Base-by-base conservation (phyloP, 2,888 invertebrate species). In the Habrosyne pyritoides region DNA sequence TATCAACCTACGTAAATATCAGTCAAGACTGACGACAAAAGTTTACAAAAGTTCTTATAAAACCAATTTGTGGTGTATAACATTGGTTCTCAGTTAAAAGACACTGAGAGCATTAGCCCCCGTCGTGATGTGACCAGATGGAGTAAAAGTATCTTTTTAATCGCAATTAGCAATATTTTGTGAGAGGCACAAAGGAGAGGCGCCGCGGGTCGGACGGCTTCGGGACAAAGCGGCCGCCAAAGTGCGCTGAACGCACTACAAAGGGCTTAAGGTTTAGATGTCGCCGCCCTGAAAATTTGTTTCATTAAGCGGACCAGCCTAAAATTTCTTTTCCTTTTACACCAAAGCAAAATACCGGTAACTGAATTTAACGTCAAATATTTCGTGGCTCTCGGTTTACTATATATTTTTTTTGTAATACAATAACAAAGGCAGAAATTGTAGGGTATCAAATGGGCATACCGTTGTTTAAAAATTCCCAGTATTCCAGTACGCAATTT, bases 231-330 rank as follows among this genome's bases (percentile, higher is more conserved):
- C 83, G 75, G 60, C 64, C 72, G 71, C 68, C 67, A 66, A 64
- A 66, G 71, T 63, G 64, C 64, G 66, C 63, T 69, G 66, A 59
- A 75, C 82, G 75, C 83, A 85, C 86, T 86, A 90, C 91, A 91
- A 91, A 91, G 88, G 86, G 83, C 85, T 86, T 83, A 86, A 85
- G 86, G 86, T 84, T 88, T 88, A 87, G 87, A 89, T 84, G 89
- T 86, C 84, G 80, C 86, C 81, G 80, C 84, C 84, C 84, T 81
- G 84, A 85, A 89, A 91, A 89, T 91, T 89, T 87, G 90, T 89
- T 89, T 89, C 90, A 91, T 89, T 90, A 87, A 86, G 78, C 85
- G 81, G 73, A 73, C 80, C 78, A 75, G 73, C 80, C 86, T 71
- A 80, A 84, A 86, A 83, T 87, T 87, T 85, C 83, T 85, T 88